Conservation (phyloP, 2,113 vertebrate genomes). For the Mus pahari region DNA sequence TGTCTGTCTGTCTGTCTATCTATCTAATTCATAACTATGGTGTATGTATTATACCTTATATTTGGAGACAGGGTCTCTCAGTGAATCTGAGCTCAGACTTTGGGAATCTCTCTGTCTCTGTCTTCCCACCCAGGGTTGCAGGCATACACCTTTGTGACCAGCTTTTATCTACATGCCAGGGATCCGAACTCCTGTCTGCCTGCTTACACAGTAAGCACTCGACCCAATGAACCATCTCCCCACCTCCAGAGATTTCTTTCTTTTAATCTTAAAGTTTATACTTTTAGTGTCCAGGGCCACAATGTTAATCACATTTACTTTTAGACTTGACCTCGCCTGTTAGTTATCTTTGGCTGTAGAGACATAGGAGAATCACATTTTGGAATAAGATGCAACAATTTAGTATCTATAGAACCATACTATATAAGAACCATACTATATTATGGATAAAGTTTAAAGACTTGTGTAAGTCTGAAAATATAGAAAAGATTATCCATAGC, state of each 20-base stretch:
- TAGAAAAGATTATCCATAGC: not conserved
- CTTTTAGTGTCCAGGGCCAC: not conserved
- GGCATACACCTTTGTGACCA: no score
- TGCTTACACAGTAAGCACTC: not conserved
- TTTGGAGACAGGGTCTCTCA: not conserved
- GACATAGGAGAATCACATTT: not conserved
- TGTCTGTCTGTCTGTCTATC: no score
- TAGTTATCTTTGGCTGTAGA: not conserved
- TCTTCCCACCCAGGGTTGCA: not conserved
- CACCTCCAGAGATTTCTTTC: not conserved
- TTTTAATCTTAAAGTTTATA: constrained; percentile 28
- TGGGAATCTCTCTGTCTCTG: not conserved
- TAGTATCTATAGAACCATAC: not conserved
- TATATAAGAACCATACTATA: not conserved
- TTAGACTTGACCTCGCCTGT: constrained; percentile 24
- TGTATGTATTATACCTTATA: not conserved
- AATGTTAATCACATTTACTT: not conserved
- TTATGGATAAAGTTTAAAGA: constrained; percentile 5
- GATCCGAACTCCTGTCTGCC: not conserved
- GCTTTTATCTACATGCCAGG: not conserved
- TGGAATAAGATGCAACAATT: not conserved
- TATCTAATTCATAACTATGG: not conserved
- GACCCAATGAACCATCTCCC: not conserved
- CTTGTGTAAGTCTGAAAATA: not conserved
- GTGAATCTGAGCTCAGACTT: not conserved